phyloP scores from a whole-genome alignment of 1,140 invertebrate genomes.

The Cydia pomonella region DNA sequence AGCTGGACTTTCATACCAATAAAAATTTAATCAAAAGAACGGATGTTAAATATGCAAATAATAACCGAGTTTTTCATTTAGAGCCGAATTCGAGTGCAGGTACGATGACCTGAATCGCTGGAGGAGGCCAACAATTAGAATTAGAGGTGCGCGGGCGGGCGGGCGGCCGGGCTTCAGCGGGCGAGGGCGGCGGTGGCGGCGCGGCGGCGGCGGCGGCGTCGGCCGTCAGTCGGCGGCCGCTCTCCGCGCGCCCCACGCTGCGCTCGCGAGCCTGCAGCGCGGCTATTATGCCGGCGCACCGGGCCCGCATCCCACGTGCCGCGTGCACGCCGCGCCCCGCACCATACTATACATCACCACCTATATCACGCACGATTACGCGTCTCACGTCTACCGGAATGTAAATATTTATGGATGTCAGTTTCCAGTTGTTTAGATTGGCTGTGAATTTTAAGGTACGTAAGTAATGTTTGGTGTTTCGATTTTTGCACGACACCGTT shows the following conservation, averaged over 20 bases:
- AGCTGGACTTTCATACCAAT: not conserved
- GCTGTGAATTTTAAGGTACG: constrained; percentile 80
- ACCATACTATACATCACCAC: constrained; percentile 44
- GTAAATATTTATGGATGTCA: constrained; percentile 80
- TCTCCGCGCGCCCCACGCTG: constrained; percentile 44
- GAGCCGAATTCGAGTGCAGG: constrained; percentile 61
- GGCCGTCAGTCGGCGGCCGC: constrained; percentile 52
- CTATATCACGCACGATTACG: constrained; percentile 64
- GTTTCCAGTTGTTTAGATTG: constrained; percentile 80
- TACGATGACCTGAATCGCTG: constrained; percentile 70
- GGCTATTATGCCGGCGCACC: constrained; percentile 70
- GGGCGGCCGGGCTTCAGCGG: constrained; percentile 45
- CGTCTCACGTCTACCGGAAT: constrained; percentile 70
- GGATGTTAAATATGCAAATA: constrained; percentile 64
- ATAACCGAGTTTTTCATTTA: constrained; percentile 49
- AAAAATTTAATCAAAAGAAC: constrained; percentile 43
- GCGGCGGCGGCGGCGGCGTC: constrained; percentile 37
- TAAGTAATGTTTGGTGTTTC: constrained; percentile 68
- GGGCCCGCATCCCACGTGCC: constrained; percentile 61
- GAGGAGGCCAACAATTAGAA: constrained; percentile 73
- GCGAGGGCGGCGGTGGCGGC: constrained; percentile 45
- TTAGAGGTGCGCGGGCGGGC: constrained; percentile 60
- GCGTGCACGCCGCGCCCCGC: constrained; percentile 43
- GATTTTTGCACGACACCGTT: constrained; percentile 66
- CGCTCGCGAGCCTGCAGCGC: constrained; percentile 49